Percentiles rank a stretch among this genome's conserved stretches.
phyloP scores from a whole-genome alignment of 2,113 vertebrate genomes.

The Phalacrocorax brasilianus region DNA sequence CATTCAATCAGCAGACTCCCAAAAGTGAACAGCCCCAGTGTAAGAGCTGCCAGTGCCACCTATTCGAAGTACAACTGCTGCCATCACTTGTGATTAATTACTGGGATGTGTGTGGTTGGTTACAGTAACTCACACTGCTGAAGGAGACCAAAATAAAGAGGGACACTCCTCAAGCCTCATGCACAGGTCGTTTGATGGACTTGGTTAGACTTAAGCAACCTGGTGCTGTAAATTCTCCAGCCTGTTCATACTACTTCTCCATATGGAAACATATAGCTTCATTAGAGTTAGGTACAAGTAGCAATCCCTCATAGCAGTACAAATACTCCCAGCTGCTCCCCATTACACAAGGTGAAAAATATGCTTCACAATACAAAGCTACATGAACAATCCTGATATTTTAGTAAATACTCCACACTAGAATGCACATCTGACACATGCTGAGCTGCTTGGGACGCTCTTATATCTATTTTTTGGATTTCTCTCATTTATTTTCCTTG shows the following conservation, averaged over 20 bases:
- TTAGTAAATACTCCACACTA: slow-evolving; percentile 19
- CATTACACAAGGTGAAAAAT: slow-evolving; percentile 25
- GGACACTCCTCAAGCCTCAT: background rate
- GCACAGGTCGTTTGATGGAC: background rate
- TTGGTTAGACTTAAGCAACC: background rate
- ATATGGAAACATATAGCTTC: background rate
- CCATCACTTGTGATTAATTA: rapidly evolving
- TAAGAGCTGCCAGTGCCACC: background rate
- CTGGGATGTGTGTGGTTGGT: background rate
- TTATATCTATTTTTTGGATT: background rate
- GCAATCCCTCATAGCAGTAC: background rate
- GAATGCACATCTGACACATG: background rate
- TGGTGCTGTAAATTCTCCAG: background rate
- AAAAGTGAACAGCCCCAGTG: background rate
- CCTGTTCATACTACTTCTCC: background rate
- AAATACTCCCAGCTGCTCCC: slow-evolving; percentile 3
- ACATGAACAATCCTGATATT: slow-evolving; percentile 23
- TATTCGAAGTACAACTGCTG: background rate
- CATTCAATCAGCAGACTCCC: background rate
- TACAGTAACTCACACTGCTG: background rate
- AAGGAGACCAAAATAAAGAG: background rate
- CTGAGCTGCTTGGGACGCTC: background rate
- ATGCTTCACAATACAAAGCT: slow-evolving; percentile 1
- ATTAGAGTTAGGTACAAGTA: background rate
- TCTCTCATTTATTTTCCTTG: background rate